phyloP scores from a whole-genome alignment of 2,797 vertebrate genomes.

The Cossypha polioptera region DNA sequence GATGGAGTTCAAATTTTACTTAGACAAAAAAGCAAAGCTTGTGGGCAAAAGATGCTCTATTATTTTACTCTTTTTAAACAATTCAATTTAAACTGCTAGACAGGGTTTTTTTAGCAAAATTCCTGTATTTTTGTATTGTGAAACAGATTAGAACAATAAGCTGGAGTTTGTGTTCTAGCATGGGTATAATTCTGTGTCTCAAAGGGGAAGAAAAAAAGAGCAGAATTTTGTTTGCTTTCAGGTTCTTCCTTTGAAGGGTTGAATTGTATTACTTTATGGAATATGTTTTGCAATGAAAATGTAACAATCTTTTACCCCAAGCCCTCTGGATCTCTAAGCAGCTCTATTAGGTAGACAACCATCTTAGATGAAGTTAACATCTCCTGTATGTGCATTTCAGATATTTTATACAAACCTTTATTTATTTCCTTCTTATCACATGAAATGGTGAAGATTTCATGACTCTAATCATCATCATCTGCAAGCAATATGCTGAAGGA shows the following conservation, averaged over 20 bases:
- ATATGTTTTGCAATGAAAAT: neutral
- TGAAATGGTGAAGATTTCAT: neutral
- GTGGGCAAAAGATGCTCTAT: neutral
- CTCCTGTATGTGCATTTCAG: neutral
- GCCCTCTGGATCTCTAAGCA: neutral
- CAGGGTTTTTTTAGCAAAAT: neutral
- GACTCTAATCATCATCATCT: neutral
- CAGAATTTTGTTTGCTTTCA: neutral
- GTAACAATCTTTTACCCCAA: neutral
- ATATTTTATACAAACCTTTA: neutral
- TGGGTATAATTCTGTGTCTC: neutral
- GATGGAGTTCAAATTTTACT: neutral
- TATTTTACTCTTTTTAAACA: neutral
- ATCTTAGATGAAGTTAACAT: neutral
- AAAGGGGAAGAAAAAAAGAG: neutral
- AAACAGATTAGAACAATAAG: neutral
- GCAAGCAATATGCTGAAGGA: neutral
- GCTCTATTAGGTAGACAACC: neutral
- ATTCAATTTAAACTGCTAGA: neutral
- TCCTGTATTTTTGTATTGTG: neutral
- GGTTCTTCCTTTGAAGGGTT: neutral
- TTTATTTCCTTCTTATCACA: neutral
- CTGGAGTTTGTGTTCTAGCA: neutral
- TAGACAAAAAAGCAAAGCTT: neutral
- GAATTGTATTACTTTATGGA: neutral